Evolutionary conservation across 2,113 vertebrate genomes (phyloP), one percentile per base, ranked within the genome.

Genomic region (Dasypus novemcinctus): DNA sequence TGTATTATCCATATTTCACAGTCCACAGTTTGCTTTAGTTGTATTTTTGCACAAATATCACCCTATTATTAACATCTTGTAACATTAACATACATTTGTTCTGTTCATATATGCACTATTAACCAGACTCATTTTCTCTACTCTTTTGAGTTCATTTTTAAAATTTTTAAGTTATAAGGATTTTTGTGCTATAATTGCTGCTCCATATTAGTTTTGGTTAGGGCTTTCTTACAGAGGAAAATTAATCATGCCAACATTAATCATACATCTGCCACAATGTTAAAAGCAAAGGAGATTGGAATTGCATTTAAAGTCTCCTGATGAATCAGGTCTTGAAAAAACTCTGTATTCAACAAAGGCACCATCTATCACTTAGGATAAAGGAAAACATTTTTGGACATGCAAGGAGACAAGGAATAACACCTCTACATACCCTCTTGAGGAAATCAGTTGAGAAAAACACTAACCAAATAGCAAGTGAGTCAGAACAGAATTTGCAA

Each of bases 361-460:
- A 13, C 27, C 69, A 41, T 2, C 17, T 14, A 31, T 38, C 3
- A 10, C n/a, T 61, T 14, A 1, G 7, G 21, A 27, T 4, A 31
- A 64, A 52, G 5, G 46, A 33, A 49, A 41, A 18, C 18, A 5
- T 31, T 38, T 78, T 1, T 61, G 52, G 74, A 23, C 17, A 4
- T 0, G 8, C 25, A 25, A 10, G 9, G 4, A 0, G 1, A 27
- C 27, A 38, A 31, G 10, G 27, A 41, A 15, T 14, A 20, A 66
- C 12, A 17, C 52, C 27, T 27, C 75, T n/a, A 1, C 7, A 36
- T 31, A 14, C 25, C 12, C 11, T 46, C 31, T 31, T 14, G n/a
- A 87, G 20, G 14, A 6, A 4, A 33, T 10, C 33, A 15, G 6
- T 46, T 43, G 25, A 46, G 72, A 13, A 46, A 1, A 31, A 31